These are phyloP conservation scores for Caligus rogercresseyi DNA, from an alignment of 1,140 invertebrate species.

Conservation along the genomic window DNA sequence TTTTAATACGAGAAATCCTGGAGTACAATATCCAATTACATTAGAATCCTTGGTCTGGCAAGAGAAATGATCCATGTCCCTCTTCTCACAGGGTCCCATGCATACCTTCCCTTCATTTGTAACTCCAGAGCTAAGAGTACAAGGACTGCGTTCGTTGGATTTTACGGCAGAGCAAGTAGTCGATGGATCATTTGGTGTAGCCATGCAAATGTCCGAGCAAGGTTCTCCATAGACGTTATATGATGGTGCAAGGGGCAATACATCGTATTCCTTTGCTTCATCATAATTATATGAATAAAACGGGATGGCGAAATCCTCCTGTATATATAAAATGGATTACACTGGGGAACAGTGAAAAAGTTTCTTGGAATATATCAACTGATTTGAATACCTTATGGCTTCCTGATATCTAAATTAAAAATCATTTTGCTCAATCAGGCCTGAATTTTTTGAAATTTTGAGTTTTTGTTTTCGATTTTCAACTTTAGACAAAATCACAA, in stretches of 20 bases:
- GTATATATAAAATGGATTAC: too few relatives aligned
- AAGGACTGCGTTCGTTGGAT: background rate
- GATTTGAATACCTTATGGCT: too few relatives aligned
- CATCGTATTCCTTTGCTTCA: background rate
- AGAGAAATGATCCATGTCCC: background rate
- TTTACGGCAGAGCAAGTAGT: background rate
- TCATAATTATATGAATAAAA: background rate
- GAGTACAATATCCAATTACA: background rate
- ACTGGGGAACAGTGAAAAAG: too few relatives aligned
- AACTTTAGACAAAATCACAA: too few relatives aligned
- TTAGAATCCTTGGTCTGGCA: background rate
- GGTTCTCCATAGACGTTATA: background rate
- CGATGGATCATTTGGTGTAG: background rate
- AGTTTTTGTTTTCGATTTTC: background rate
- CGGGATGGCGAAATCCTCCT: background rate
- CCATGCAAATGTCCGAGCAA: background rate
- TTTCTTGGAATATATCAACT: too few relatives aligned
- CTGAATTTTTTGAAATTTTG: too few relatives aligned
- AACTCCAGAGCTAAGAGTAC: background rate
- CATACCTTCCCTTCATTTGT: background rate
- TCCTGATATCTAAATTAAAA: too few relatives aligned
- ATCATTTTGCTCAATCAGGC: too few relatives aligned
- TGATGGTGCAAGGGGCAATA: background rate
- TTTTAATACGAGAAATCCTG: background rate
- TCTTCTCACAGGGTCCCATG: background rate